These are phyloP conservation scores for Pseudochromis fuscus DNA, from an alignment of 2,797 vertebrate genomes.

Conservation along the genomic window DNA sequence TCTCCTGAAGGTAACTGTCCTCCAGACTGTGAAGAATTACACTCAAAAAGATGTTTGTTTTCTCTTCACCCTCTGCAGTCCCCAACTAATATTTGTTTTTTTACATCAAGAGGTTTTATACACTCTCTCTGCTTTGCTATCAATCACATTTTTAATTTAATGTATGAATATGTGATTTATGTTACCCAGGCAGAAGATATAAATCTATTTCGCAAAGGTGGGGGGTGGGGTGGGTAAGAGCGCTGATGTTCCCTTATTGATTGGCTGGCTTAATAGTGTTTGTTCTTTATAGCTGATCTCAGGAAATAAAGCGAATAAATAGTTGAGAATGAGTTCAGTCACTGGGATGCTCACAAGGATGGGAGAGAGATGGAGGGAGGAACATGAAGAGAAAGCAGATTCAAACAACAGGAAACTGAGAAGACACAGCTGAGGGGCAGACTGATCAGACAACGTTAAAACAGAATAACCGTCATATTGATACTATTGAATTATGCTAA, in stretches of 20 bases:
- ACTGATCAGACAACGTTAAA: constrained; percentile 24
- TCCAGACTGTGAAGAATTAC: constrained; percentile 60
- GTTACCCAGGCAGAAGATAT: constrained; percentile 79
- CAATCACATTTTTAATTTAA: constrained; percentile 89
- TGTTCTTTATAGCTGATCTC: constrained; percentile 89
- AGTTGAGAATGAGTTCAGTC: constrained; percentile 80
- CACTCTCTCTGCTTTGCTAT: constrained; percentile 76
- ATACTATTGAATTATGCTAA: constrained; percentile 1
- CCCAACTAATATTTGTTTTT: constrained; percentile 73
- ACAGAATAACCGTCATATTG: neutral
- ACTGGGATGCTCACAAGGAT: constrained; percentile 58
- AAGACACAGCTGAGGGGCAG: constrained; percentile 21
- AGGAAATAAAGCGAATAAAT: constrained; percentile 88
- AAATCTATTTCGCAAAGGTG: constrained; percentile 83
- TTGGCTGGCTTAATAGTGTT: constrained; percentile 88
- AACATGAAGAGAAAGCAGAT: constrained; percentile 30
- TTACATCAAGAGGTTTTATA: constrained; percentile 70
- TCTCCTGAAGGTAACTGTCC: constrained; percentile 37
- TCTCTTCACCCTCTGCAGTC: constrained; percentile 67
- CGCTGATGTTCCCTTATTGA: constrained; percentile 87
- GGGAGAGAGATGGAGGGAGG: constrained; percentile 47
- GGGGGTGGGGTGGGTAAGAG: constrained; percentile 63
- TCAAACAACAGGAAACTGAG: constrained; percentile 5
- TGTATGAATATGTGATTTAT: constrained; percentile 90
- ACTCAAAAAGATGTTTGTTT: constrained; percentile 65